phyloP scores from a whole-genome alignment of 1,140 invertebrate species.

The Tachypleus tridentatus region DNA sequence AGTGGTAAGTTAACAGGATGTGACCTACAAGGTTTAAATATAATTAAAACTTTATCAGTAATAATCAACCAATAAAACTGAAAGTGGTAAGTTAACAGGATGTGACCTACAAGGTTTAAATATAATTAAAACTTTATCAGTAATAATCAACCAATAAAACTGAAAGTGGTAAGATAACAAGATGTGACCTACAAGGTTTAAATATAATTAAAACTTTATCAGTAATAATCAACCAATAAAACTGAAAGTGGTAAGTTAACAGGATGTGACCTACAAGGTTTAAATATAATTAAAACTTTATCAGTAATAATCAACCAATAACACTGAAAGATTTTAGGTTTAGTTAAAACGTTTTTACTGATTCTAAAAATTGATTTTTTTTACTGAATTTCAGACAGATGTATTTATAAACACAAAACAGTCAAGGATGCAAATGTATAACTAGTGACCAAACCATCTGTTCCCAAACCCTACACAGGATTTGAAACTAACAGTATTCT shows the following conservation, averaged over 20 bases:
- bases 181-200: slow-evolving; percentile 42
- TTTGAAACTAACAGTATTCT: too few relatives aligned
- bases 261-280: slow-evolving; percentile 44
- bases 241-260: slow-evolving; percentile 49
- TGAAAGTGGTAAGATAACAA: slow-evolving; percentile 52
- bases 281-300: slow-evolving; percentile 8
- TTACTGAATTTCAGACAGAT: too few relatives aligned
- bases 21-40: slow-evolving; percentile 38
- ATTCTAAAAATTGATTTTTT: too few relatives aligned
- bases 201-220: slow-evolving; percentile 6
- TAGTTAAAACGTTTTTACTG: too few relatives aligned
- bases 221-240: slow-evolving; percentile 1
- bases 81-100: slow-evolving; percentile 55
- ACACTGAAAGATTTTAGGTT: too few relatives aligned
- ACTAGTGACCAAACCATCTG: too few relatives aligned
- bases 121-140: slow-evolving; percentile 7
- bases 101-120: slow-evolving; percentile 38
- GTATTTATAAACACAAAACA: too few relatives aligned
- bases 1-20: slow-evolving; percentile 53
- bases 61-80: background rate
- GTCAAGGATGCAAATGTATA: too few relatives aligned
- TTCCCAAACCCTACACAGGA: too few relatives aligned
- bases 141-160: slow-evolving; percentile 1
- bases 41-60: slow-evolving; percentile 7
- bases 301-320: slow-evolving; percentile 1